Percentiles rank a stretch among this genome's conserved stretches.
Conservation (phyloP, 30 jellyfish, hydroid and myxozoan genomes). For the Chironex yamaguchii region DNA sequence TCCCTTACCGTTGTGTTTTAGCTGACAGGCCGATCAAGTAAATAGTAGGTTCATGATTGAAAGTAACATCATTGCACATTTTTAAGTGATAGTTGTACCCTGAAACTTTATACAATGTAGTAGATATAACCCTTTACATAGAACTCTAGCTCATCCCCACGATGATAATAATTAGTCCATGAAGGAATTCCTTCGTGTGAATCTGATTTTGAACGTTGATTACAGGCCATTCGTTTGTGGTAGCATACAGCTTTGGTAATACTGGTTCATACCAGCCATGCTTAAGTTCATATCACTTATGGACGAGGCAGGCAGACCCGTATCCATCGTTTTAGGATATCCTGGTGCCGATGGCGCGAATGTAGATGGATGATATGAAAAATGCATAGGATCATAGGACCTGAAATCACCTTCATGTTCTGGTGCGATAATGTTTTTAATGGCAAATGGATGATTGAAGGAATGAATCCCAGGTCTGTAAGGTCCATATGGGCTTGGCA, state of each 20-base stretch:
- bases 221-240: slow-evolving; percentile 87
- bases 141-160: too few species aligned
- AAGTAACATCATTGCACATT: too few species aligned
- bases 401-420: slow-evolving; percentile 99
- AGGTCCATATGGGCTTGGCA: slow-evolving; percentile 98
- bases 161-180: too few species aligned
- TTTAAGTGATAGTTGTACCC: too few species aligned
- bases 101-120: too few species aligned
- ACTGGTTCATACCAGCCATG: slow-evolving; percentile 89
- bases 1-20: too few species aligned
- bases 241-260: slow-evolving; percentile 97
- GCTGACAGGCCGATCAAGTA: too few species aligned
- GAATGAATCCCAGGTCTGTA: slow-evolving; percentile 98
- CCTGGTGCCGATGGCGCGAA: slow-evolving; percentile 94
- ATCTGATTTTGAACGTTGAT: too few species aligned
- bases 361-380: slow-evolving; percentile 96
- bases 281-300: slow-evolving; percentile 77
- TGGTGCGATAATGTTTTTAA: slow-evolving; percentile 98
- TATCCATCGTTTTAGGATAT: slow-evolving; percentile 89
- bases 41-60: too few species aligned
- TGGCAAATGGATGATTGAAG: slow-evolving; percentile 99
- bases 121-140: too few species aligned
- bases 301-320: slow-evolving; percentile 89
- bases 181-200: too few species aligned
- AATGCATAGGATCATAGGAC: slow-evolving; percentile 98